These are phyloP conservation scores for Strix occidentalis DNA, from an alignment of 2,797 vertebrate species.

Conservation along the genomic window DNA sequence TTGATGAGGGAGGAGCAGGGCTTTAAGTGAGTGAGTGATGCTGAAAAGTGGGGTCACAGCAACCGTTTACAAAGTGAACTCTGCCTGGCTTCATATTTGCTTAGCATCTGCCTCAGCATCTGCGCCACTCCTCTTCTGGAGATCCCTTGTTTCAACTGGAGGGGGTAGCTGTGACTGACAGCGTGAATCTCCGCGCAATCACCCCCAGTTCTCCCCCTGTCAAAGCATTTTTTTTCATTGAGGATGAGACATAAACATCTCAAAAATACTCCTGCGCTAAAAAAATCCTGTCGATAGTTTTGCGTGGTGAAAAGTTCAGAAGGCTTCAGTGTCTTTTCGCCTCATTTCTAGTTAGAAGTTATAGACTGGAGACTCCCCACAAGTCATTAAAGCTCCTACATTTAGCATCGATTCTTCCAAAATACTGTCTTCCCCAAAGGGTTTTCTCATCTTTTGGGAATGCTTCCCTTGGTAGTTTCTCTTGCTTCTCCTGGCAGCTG, in stretches of 20 bases:
- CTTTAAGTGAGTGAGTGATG: neutral
- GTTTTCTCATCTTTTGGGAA: constrained; percentile 22
- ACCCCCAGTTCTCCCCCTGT: neutral
- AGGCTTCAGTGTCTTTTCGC: neutral
- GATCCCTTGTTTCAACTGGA: neutral
- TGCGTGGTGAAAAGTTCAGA: neutral
- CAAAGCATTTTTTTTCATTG: neutral
- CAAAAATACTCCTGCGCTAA: neutral
- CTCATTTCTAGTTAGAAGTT: constrained; percentile 6
- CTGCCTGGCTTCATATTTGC: neutral
- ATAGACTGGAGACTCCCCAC: neutral
- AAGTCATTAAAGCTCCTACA: neutral
- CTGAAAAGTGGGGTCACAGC: neutral
- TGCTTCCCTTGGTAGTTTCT: neutral
- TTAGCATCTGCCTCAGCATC: neutral
- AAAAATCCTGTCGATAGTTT: neutral
- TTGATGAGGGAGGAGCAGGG: neutral
- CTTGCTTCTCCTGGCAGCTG: neutral
- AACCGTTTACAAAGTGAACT: neutral
- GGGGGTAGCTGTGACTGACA: neutral
- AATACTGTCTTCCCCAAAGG: neutral
- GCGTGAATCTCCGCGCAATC: neutral
- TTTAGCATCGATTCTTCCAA: neutral
- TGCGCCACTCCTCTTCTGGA: neutral
- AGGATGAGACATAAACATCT: neutral